Base-by-base conservation (phyloP, 1,140 invertebrate genomes). In the Pollicipes pollicipes region DNA sequence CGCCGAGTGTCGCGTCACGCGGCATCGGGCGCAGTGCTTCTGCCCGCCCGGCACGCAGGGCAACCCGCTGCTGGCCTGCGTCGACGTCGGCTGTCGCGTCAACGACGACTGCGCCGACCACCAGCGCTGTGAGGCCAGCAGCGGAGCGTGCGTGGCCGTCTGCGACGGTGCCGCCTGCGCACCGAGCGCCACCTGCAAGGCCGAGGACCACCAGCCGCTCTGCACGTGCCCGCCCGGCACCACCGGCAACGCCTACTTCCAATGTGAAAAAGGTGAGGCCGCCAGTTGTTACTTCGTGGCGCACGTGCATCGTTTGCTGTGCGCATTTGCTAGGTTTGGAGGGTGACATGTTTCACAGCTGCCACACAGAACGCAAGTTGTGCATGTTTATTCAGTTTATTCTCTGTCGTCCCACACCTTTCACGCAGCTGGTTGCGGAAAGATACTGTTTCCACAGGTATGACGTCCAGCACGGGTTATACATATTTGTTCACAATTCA, bases 101-200 rank as follows among this genome's bases (percentile, higher is more conserved):
- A 91, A 95, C 77, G 90, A 93, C 76, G 91, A 95, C 74, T 95
- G 93, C 76, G 88, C 88, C 10, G 86, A 90, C 77, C 85, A 90
- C 72, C 90, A 94, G 79, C 85, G 88, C 30, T 95, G 91, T 77
- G 90, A 95, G 75, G 82, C 89, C 69, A 79, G 91, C 3, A 94
- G 92, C 77, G 83, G 89, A 74, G 85, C 91, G 6, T 95, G 93
- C 77, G 83, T 89, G 76, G 87, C 86, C 0, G 90, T 90, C 30
- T 95, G 91, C 75, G 85, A 87, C 16, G 72, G 70, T 68, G 85
- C 87, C 0, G 86, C 86, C 0, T 94, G 91, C 76, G 89, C 88
- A 0, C 81, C 84, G 1, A 85, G 84, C 16, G 92, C 93, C 0
- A 80, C 83, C 17, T 95, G 93, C 76, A 78, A 83, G 28, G 88